These are phyloP conservation scores for Eufriesea mexicana DNA, from an alignment of 1,140 invertebrate species.

Conservation along the genomic window DNA sequence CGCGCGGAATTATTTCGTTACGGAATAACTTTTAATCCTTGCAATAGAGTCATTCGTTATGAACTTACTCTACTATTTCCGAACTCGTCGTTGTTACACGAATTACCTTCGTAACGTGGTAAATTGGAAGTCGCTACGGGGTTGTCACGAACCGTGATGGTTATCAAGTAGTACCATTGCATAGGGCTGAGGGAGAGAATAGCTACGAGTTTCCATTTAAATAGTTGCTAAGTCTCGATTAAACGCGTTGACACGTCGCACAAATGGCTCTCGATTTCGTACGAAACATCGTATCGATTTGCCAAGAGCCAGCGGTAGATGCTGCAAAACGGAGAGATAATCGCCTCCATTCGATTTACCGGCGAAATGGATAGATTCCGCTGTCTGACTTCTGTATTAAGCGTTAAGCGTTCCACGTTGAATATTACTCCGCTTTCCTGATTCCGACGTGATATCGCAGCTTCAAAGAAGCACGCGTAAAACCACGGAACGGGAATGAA, in stretches of 20 bases:
- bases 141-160: too few species aligned
- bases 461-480: background rate
- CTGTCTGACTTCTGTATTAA: background rate
- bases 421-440: background rate
- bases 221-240: background rate
- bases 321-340: background rate
- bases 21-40: too few species aligned
- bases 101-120: too few species aligned
- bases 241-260: background rate
- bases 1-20: too few species aligned
- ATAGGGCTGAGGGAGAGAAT: too few species aligned
- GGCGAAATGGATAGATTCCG: background rate
- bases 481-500: background rate
- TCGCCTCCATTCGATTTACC: constrained; percentile 6
- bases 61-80: too few species aligned
- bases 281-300: constrained; percentile 11
- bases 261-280: background rate
- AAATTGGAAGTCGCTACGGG: too few species aligned
- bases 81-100: too few species aligned
- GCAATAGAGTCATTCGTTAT: too few species aligned
- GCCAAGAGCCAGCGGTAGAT: background rate
- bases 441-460: background rate
- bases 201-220: background rate
- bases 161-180: too few species aligned
- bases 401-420: background rate